phyloP scores from a whole-genome alignment of 2,113 vertebrate species.

The Papio anubis region DNA sequence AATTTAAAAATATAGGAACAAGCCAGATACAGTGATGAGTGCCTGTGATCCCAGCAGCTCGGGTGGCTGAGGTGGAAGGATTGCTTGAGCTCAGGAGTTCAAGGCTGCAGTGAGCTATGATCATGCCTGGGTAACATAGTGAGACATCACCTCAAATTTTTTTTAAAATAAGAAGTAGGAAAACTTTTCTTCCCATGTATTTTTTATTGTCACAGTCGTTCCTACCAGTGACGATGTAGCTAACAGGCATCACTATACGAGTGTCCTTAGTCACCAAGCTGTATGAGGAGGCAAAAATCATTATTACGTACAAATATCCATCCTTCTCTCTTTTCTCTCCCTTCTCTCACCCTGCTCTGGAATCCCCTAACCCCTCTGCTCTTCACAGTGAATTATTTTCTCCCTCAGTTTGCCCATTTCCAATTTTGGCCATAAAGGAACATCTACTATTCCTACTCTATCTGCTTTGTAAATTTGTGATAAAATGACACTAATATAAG shows the following conservation, averaged over 20 bases:
- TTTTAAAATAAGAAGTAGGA: background rate
- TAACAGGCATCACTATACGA: background rate
- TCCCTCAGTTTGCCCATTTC: background rate
- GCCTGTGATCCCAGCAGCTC: background rate
- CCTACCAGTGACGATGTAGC: background rate
- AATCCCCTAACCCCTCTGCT: background rate
- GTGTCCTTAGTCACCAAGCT: background rate
- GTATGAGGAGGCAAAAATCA: background rate
- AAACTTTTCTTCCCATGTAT: background rate
- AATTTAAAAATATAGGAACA: background rate
- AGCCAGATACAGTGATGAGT: background rate
- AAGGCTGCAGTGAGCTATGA: background rate
- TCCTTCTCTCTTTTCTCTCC: background rate
- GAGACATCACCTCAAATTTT: background rate
- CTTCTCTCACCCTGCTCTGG: background rate
- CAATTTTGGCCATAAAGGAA: background rate
- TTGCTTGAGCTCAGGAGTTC: background rate
- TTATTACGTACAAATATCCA: background rate
- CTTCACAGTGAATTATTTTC: background rate
- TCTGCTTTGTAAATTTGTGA: background rate
- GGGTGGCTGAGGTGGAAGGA: background rate
- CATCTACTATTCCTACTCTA: background rate
- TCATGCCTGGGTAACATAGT: background rate
- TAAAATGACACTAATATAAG: background rate
- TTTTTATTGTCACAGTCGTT: background rate